Percentiles rank a stretch among this genome's conserved stretches.
phyloP scores from a whole-genome alignment of 2,113 vertebrate species.

The Ceyx cyanopectus region DNA sequence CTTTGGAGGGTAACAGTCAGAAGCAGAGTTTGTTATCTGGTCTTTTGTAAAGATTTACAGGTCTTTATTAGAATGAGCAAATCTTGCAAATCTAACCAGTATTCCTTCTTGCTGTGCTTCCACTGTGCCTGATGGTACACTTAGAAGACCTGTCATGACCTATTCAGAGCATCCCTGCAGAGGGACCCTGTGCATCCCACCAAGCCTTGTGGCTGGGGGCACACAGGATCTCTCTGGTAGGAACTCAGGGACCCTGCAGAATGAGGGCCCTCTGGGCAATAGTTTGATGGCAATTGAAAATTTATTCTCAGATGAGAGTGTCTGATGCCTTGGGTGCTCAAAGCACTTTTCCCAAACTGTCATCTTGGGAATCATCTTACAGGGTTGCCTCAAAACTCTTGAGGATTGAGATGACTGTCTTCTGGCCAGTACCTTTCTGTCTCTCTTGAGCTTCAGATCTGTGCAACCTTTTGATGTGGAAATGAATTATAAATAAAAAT shows the following conservation, averaged over 20 bases:
- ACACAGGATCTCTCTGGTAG: background rate
- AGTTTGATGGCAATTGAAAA: background rate
- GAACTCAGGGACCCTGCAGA: background rate
- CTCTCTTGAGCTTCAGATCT: background rate
- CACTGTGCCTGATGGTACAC: fast-evolving
- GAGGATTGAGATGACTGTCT: background rate
- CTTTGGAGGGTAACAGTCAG: background rate
- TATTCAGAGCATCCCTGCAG: background rate
- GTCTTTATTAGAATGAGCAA: background rate
- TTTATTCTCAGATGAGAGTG: background rate
- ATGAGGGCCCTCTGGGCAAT: background rate
- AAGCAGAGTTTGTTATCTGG: background rate
- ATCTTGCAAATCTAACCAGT: background rate
- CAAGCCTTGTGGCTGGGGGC: too few species aligned
- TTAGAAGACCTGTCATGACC: background rate
- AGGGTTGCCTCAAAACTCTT: background rate
- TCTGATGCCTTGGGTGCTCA: background rate
- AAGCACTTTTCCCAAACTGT: background rate
- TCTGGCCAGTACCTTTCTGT: background rate
- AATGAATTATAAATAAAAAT: background rate
- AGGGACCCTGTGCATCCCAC: background rate
- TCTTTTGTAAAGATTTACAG: background rate
- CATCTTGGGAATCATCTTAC: background rate
- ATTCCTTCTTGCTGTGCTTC: background rate
- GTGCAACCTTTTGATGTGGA: background rate